Base-by-base conservation (phyloP, 2,888 invertebrate genomes). In the Pyrocoelia pectoralis region DNA sequence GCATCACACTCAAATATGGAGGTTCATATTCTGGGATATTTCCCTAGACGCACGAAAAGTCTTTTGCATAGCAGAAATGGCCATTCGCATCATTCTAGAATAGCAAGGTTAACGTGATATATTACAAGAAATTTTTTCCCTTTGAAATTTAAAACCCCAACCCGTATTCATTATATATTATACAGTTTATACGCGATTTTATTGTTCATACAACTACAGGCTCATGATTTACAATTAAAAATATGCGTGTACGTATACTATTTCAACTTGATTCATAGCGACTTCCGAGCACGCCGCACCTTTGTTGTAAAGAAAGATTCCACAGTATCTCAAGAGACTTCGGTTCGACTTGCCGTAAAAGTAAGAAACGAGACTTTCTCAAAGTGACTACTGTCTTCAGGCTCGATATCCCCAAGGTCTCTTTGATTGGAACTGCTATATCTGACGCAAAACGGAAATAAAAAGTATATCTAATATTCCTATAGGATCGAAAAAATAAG, bases 381-480 rank as follows among this genome's bases (percentile, higher is more conserved):
- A 61, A 65, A 65, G 61, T 52, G 65, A 65, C 65, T 65, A 61
- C 55, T 50, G 60, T 57, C 60, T 53, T 56, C 57, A 19, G 61
- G 53, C 55, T 54, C 33, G 17, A 43, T 15, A 58, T 65, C 61
- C 65, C 65, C 33, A 28, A 58, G 65, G 65, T 38, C 59, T 50
- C 58, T 61, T 61, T 65, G 65, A 65, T 65, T 65, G 58, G 56
- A 61, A 61, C 58, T 56, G 55, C 63, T 55, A 54, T 58, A 59
- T 46, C 55, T 49, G 54, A 58, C 58, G 54, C 55, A 54, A 58
- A 63, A 63, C 55, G 58, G 41, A 63, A 58, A 58, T 63, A 63
- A 63, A 63, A 58, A 63, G 63, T 55, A 59, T 63, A 63, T 63
- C 63, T 58, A 63, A 63, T 58, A 59, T 55, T 54, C 63, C 54